A percentile compares a stretch with the other conserved stretches of the same genome.
phyloP scores from a whole-genome alignment of 1,140 invertebrate genomes.

The Drosophila equinoxialis region DNA sequence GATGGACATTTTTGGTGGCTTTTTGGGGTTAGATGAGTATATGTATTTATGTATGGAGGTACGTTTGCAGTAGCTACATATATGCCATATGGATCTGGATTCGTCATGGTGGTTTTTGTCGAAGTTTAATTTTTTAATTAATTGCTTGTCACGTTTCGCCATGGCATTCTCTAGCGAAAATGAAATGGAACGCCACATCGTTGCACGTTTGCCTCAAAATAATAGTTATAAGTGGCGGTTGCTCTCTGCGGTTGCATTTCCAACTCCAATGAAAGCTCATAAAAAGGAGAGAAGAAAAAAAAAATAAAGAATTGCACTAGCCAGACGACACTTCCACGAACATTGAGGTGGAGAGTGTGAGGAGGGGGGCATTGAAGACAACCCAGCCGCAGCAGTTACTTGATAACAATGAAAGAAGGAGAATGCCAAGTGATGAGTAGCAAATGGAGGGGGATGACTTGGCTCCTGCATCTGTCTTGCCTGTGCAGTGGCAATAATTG shows the following conservation, averaged over 20 bases:
- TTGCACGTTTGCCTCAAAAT: slow-evolving; percentile 75
- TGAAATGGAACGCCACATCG: slow-evolving; percentile 69
- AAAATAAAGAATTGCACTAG: slow-evolving; percentile 24
- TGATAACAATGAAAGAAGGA: slow-evolving; percentile 17
- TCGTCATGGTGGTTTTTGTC: slow-evolving; percentile 25
- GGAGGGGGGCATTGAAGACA: too few species aligned
- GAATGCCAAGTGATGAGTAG: slow-evolving; percentile 43
- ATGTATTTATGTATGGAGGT: neutral
- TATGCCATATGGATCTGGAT: slow-evolving; percentile 43
- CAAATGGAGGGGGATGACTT: slow-evolving; percentile 21
- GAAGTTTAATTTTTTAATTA: slow-evolving; percentile 77
- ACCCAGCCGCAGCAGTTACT: slow-evolving; percentile 23
- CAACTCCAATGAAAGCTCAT: slow-evolving; percentile 60
- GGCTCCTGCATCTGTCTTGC: slow-evolving; percentile 1
- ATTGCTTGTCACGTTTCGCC: slow-evolving; percentile 73
- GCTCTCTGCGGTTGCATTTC: slow-evolving; percentile 60
- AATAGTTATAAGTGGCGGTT: slow-evolving; percentile 72
- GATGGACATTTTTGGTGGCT: too few species aligned
- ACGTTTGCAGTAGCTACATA: slow-evolving; percentile 29
- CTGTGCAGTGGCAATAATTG: slow-evolving; percentile 73
- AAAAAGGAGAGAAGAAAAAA: slow-evolving; percentile 44
- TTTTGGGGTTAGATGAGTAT: slow-evolving; percentile 9
- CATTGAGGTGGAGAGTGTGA: too few species aligned
- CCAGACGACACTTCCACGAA: slow-evolving; percentile 47
- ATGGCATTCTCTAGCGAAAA: slow-evolving; percentile 54